Evolutionary conservation across 2,888 invertebrate genomes (phyloP).

Genomic region (Clivina fossor): DNA sequence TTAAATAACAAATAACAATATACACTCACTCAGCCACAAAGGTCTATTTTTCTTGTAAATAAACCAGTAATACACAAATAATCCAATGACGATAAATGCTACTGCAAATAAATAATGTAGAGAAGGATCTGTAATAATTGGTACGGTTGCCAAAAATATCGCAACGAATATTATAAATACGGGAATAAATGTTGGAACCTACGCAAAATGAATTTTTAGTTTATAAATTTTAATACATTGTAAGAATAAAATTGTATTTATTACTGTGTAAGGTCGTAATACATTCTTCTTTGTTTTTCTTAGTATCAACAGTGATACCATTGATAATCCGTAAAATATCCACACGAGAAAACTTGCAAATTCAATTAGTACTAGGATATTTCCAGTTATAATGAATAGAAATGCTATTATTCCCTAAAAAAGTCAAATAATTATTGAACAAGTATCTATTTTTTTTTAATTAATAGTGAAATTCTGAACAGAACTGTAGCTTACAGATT

Average conservation of each 20-base stretch:
- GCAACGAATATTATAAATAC: constrained; percentile 71
- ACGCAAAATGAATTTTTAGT: constrained; percentile 11
- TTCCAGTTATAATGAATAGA: constrained; percentile 70
- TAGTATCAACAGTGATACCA: constrained; percentile 75
- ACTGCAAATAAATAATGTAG: constrained; percentile 76
- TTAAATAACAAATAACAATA: constrained; percentile 15
- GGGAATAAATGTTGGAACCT: constrained; percentile 72
- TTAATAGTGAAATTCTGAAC: too few relatives aligned
- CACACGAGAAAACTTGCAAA: constrained; percentile 86
- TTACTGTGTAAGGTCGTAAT: constrained; percentile 70
- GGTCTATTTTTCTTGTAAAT: constrained; percentile 71
- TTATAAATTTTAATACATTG: constrained; percentile 15
- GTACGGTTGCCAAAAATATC: constrained; percentile 71
- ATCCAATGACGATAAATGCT: constrained; percentile 69
- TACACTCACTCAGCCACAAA: constrained; percentile 62
- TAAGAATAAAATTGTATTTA: constrained; percentile 6
- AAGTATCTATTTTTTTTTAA: too few relatives aligned
- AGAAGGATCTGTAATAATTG: constrained; percentile 75
- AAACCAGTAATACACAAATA: constrained; percentile 71
- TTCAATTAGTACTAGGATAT: constrained; percentile 76
- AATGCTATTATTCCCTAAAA: constrained; percentile 69
- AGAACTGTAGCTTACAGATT: too few relatives aligned
- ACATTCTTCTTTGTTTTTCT: constrained; percentile 68
- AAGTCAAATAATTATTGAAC: constrained; percentile 31
- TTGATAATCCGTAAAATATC: constrained; percentile 83